A percentile compares a stretch with the other conserved stretches of the same genome.
phyloP scores from a whole-genome alignment of 2,888 invertebrate species.

The Drosophila birchii region DNA sequence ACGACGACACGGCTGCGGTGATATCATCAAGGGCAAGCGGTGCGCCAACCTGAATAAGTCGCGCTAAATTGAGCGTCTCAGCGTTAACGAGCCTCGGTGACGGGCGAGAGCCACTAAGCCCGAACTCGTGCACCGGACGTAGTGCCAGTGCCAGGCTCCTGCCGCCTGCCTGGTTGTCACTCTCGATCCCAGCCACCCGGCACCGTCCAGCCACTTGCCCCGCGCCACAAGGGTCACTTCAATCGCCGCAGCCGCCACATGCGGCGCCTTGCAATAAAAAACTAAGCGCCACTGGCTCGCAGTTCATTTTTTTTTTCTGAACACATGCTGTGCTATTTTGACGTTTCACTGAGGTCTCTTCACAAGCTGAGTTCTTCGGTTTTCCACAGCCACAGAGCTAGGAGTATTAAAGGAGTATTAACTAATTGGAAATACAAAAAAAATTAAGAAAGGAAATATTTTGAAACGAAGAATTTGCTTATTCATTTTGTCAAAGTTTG shows the following conservation, averaged over 20 bases:
- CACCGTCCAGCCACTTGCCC: constrained; percentile 8
- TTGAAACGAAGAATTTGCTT: background rate
- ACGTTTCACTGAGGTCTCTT: background rate
- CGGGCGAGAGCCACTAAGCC: constrained; percentile 52
- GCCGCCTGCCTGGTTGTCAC: constrained; percentile 47
- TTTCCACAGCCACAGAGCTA: background rate
- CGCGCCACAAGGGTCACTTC: constrained; percentile 16
- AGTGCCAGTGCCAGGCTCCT: constrained; percentile 48
- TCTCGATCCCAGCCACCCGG: constrained; percentile 20
- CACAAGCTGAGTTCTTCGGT: background rate
- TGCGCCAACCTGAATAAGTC: constrained; percentile 60
- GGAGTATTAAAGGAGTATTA: background rate
- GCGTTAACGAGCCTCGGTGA: constrained; percentile 62
- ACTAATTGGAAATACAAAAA: background rate
- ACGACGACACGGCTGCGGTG: constrained; percentile 52
- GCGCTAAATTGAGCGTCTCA: constrained; percentile 77
- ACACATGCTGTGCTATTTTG: constrained; percentile 25
- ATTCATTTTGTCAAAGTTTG: background rate
- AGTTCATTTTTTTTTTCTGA: constrained; percentile 11
- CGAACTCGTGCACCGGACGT: constrained; percentile 70
- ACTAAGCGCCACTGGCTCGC: constrained; percentile 55
- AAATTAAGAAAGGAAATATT: background rate
- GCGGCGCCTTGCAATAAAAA: constrained; percentile 68
- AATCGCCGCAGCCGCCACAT: constrained; percentile 60
- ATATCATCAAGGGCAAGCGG: constrained; percentile 73